Conservation (phyloP, 2,888 invertebrate genomes). For the Ptychoptera albimana region DNA sequence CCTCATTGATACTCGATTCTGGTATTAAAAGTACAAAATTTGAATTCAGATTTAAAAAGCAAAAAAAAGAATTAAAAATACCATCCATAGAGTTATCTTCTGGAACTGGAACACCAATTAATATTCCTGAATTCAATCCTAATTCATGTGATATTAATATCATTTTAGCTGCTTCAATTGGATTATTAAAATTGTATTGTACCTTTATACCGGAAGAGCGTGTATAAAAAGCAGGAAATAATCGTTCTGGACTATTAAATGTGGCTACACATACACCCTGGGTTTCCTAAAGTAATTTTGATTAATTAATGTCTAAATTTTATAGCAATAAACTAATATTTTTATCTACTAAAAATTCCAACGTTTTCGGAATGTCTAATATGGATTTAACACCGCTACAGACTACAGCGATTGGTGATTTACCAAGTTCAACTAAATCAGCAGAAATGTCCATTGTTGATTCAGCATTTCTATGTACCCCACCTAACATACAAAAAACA, state of each 20-base stretch:
- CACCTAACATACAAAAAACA: constrained; percentile 46
- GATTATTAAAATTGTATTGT: constrained; percentile 48
- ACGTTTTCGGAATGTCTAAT: constrained; percentile 81
- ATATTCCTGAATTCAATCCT: constrained; percentile 49
- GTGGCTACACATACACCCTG: constrained; percentile 83
- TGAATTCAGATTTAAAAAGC: no score
- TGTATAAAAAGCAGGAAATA: constrained; percentile 93
- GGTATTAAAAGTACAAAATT: no score
- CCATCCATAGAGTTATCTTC: constrained; percentile 44
- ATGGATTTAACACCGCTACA: constrained; percentile 96
- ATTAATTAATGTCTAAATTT: constrained; percentile 28
- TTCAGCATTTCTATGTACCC: constrained; percentile 84
- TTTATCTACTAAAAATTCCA: constrained; percentile 69
- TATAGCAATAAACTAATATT: constrained; percentile 13
- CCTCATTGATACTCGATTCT: constrained; percentile 37
- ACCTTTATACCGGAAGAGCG: constrained; percentile 53
- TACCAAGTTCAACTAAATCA: constrained; percentile 80
- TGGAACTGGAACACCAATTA: constrained; percentile 87
- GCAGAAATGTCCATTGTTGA: constrained; percentile 85
- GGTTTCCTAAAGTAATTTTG: constrained; percentile 43
- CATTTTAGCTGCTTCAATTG: constrained; percentile 56
- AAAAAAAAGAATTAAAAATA: no score
- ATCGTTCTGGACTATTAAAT: constrained; percentile 42
- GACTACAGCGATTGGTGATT: constrained; percentile 75
- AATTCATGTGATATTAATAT: constrained; percentile 40